A percentile compares a stretch with the other conserved stretches of the same genome.
Conservation (phyloP, 2,888 invertebrate species). For the Chesias legatella region DNA sequence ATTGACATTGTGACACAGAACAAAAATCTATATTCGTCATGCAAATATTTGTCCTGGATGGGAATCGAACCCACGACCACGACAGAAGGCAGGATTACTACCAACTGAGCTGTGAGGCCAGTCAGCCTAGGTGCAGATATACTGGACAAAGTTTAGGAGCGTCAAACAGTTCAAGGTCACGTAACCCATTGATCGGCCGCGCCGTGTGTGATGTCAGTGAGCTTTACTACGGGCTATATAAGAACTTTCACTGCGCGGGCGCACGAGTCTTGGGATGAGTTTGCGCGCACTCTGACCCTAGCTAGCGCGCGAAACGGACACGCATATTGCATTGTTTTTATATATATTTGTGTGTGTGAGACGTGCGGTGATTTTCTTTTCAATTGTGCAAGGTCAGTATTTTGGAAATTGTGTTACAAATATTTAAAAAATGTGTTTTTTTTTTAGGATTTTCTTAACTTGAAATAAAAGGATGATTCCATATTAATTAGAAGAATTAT, state of each 20-base stretch:
- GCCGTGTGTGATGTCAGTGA: conserved; percentile 49
- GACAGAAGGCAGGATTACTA: no score
- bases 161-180: conserved; percentile 22
- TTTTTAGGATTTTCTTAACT: no score
- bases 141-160: no score
- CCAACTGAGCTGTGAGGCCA: no score
- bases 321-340: conserved; percentile 21
- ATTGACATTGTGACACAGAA: no score
- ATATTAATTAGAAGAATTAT: no score
- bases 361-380: conserved; percentile 55
- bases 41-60: no score
- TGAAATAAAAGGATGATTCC: no score
- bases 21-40: no score
- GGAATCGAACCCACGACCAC: no score
- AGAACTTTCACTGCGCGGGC: conserved; percentile 68
- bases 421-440: no score
- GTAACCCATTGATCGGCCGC: conserved; percentile 41
- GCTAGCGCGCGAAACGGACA: conserved; percentile 42
- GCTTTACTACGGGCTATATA: conserved; percentile 70
- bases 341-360: conserved; percentile 56
- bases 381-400: conserved; percentile 61
- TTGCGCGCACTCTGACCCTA: conserved; percentile 71
- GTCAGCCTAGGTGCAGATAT: no score
- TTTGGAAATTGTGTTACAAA: conserved; percentile 12
- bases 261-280: conserved; percentile 66